These are phyloP conservation scores for Tauraco hartlaubi DNA, from an alignment of 2,797 vertebrate genomes.

Conservation along the genomic window DNA sequence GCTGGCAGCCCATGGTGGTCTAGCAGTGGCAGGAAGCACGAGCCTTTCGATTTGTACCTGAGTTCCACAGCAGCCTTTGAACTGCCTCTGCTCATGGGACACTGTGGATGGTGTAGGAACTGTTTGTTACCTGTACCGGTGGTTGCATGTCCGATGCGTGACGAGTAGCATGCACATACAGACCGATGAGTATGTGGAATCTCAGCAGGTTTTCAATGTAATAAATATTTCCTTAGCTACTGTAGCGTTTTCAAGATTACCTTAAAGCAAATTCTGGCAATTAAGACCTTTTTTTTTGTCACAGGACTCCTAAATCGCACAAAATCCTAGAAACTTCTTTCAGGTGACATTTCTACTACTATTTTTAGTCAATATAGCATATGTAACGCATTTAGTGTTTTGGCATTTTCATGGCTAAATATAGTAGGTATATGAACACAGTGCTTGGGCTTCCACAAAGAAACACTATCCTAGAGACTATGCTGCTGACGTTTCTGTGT, in stretches of 20 bases:
- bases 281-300: conserved; percentile 65
- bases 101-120: neutral
- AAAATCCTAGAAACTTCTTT: conserved; percentile 70
- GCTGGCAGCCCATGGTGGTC: neutral
- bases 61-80: neutral
- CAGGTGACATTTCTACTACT: conserved; percentile 70
- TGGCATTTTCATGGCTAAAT: conserved; percentile 24
- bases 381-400: conserved; percentile 6
- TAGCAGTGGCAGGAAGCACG: neutral
- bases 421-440: neutral
- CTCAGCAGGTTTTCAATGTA: conserved; percentile 40
- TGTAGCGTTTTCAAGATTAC: conserved; percentile 58
- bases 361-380: conserved; percentile 59
- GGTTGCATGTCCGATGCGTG: neutral
- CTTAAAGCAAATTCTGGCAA: conserved; percentile 64
- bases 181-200: conserved; percentile 17
- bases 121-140: neutral
- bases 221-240: conserved; percentile 42
- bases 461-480: neutral
- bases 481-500: neutral
- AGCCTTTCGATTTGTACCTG: neutral
- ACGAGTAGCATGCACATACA: conserved; percentile 12
- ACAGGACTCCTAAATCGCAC: conserved; percentile 67
- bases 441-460: conserved; percentile 63
- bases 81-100: neutral